phyloP scores from a whole-genome alignment of 2,797 vertebrate genomes.

The Esox lucius region DNA sequence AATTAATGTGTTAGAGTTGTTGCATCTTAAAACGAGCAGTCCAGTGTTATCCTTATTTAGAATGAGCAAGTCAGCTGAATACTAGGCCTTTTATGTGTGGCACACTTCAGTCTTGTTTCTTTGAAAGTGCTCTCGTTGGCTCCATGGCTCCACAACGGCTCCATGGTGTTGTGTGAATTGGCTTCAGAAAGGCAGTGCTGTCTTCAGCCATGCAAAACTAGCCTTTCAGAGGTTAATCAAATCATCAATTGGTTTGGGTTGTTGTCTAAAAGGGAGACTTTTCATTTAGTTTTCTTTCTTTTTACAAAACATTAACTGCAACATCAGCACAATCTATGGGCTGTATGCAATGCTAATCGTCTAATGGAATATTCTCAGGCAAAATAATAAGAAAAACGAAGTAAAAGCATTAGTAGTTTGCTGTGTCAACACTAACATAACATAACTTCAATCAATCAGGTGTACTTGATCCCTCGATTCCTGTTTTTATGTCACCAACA shows the following conservation, averaged over 20 bases:
- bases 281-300: neutral
- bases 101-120: conserved; percentile 5
- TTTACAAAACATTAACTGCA: too few species aligned
- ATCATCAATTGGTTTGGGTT: conserved; percentile 4
- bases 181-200: conserved; percentile 1
- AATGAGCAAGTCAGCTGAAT: conserved; percentile 15
- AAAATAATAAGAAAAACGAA: neutral
- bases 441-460: neutral
- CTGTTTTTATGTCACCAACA: neutral
- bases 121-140: conserved; percentile 8
- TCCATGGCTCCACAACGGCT: too few species aligned
- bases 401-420: neutral
- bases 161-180: conserved; percentile 30
- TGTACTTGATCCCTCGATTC: neutral
- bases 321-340: neutral
- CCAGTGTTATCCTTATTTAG: conserved; percentile 28
- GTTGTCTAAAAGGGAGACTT: neutral
- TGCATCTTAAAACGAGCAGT: conserved; percentile 6
- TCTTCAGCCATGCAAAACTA: conserved; percentile 25
- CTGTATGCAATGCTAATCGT: neutral
- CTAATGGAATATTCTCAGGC: neutral
- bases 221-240: conserved; percentile 13
- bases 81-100: conserved; percentile 23
- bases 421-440: neutral
- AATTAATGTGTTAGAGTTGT: neutral